Conservation (phyloP, 2,888 invertebrate species). For the Lepidochitona cinerea region DNA sequence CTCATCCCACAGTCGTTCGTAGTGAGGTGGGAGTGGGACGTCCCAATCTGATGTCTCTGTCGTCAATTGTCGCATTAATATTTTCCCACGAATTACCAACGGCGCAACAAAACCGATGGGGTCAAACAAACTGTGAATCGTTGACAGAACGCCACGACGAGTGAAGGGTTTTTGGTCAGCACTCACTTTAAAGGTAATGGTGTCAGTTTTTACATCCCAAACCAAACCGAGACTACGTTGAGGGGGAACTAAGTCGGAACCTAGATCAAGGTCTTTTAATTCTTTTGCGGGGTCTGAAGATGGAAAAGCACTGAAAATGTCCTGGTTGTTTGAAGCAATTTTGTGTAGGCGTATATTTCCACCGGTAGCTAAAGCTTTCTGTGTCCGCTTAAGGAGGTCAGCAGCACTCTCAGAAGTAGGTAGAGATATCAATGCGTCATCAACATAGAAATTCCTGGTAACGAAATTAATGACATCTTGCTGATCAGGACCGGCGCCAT, state of each 20-base stretch:
- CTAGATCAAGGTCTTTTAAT: not conserved
- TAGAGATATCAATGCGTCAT: not conserved
- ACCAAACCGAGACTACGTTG: conserved; percentile 4
- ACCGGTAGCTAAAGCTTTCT: not conserved
- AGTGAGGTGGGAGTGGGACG: conserved; percentile 15
- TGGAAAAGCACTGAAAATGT: not conserved
- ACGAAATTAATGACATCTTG: not conserved
- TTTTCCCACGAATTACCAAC: conserved; percentile 14
- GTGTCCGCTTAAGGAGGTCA: not conserved
- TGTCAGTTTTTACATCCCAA: conserved; percentile 6
- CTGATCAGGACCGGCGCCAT: no score
- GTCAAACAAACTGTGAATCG: conserved; percentile 21
- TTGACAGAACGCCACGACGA: conserved; percentile 19
- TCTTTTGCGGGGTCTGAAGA: not conserved
- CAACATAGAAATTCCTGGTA: not conserved
- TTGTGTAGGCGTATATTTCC: not conserved
- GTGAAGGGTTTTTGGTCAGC: conserved; percentile 10
- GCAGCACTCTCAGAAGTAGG: not conserved
- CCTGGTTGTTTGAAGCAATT: not conserved
- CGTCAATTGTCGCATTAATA: conserved; percentile 12
- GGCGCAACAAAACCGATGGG: conserved; percentile 22
- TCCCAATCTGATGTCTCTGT: conserved; percentile 12
- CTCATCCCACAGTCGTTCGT: no score
- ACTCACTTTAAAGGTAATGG: not conserved
- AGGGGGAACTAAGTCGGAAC: not conserved